These are phyloP conservation scores for Nannospalax galili DNA, from an alignment of 2,113 vertebrate genomes.

Conservation along the genomic window DNA sequence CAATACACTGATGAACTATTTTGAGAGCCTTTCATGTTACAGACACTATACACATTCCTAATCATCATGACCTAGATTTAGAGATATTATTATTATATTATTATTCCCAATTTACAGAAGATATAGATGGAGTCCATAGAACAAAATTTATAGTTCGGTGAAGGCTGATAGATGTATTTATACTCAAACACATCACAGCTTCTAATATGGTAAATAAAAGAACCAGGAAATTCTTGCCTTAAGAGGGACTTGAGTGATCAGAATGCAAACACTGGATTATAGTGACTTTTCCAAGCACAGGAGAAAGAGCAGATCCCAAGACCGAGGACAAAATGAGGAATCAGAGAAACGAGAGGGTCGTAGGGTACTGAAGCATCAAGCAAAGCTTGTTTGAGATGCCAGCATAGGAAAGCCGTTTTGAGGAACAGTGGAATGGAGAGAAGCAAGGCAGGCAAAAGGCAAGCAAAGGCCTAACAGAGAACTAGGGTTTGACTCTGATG, in stretches of 20 bases:
- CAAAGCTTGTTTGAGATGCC: background rate
- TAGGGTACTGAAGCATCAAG: background rate
- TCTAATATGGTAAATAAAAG: background rate
- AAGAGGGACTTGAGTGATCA: background rate
- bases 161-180: background rate
- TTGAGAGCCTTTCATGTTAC: background rate
- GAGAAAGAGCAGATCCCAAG: background rate
- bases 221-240: constrained; percentile 12
- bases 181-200: background rate
- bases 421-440: background rate
- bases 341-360: background rate
- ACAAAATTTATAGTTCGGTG: background rate
- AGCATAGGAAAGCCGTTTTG: background rate
- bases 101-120: constrained; percentile 20
- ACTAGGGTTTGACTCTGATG: background rate
- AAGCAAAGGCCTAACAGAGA: background rate
- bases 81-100: background rate
- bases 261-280: background rate
- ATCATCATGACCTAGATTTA: constrained; percentile 27
- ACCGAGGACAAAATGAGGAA: background rate
- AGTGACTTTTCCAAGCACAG: background rate
- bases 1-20: background rate
- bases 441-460: background rate
- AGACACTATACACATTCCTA: background rate
- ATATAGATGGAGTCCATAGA: constrained; percentile 3